Evolutionary conservation across 1,140 invertebrate genomes (phyloP).

Genomic region (Pseudomyrmex concolor): DNA sequence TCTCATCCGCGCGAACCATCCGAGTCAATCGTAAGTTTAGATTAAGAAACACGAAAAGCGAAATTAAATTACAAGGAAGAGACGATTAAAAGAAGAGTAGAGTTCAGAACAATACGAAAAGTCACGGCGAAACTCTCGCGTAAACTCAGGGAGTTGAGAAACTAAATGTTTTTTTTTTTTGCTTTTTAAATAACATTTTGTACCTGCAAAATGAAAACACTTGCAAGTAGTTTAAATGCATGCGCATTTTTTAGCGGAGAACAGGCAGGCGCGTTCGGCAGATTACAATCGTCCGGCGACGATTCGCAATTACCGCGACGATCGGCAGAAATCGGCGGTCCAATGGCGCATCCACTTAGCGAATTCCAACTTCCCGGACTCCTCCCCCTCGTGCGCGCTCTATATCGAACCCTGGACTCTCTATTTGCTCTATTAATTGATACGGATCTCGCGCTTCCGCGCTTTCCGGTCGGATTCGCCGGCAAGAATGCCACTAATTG

Average conservation of each 20-base stretch:
- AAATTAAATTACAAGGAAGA: too few species aligned
- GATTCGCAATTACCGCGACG: constrained; percentile 7
- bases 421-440: constrained; percentile 61
- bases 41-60: too few species aligned
- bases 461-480: constrained; percentile 58
- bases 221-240: background rate
- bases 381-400: too few species aligned
- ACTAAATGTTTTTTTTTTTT: too few species aligned
- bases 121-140: too few species aligned
- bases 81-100: too few species aligned
- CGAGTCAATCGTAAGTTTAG: too few species aligned
- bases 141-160: too few species aligned
- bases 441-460: constrained; percentile 53
- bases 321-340: background rate
- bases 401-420: constrained; percentile 19
- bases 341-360: background rate
- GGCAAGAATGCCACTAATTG: constrained; percentile 59
- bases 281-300: background rate
- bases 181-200: too few species aligned
- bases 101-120: too few species aligned
- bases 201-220: background rate
- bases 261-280: background rate
- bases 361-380: constrained; percentile 38
- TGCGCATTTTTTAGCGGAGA: background rate
- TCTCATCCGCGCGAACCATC: too few species aligned